Conservation (phyloP, 1,140 invertebrate species). For the Halesus radiatus region DNA sequence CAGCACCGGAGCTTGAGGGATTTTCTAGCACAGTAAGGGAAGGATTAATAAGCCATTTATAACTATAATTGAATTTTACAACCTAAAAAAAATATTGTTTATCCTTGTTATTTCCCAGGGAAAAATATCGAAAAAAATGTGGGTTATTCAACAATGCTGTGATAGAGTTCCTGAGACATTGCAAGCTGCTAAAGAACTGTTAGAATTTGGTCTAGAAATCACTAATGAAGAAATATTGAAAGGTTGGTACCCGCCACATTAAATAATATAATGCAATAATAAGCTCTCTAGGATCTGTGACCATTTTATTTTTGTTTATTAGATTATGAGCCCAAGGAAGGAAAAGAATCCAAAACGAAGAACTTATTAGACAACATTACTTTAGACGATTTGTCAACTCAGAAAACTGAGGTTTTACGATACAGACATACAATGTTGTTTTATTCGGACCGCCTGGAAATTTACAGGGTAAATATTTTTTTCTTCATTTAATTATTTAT, state of each 20-base stretch:
- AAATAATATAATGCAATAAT: not conserved
- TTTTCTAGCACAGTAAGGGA: too few species aligned
- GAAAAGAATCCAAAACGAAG: slow-evolving; percentile 44
- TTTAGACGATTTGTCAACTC: slow-evolving; percentile 63
- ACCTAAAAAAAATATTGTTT: not conserved
- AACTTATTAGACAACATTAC: slow-evolving; percentile 60
- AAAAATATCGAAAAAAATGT: slow-evolving; percentile 85
- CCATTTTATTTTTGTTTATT: slow-evolving; percentile 10
- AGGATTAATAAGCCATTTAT: too few species aligned
- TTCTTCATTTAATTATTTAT: too few species aligned
- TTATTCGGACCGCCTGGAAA: slow-evolving; percentile 65
- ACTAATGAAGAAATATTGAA: slow-evolving; percentile 77
- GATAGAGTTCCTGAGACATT: slow-evolving; percentile 82
- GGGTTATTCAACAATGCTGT: slow-evolving; percentile 87
- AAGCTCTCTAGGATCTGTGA: not conserved
- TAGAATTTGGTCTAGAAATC: slow-evolving; percentile 81
- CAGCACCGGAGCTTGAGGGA: too few species aligned
- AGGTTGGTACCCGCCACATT: slow-evolving; percentile 59
- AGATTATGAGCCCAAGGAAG: slow-evolving; percentile 25
- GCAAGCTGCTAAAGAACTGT: slow-evolving; percentile 78
- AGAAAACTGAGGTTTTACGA: slow-evolving; percentile 66
- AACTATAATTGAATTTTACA: too few species aligned
- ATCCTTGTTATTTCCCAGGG: slow-evolving; percentile 64
- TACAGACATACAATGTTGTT: slow-evolving; percentile 69
- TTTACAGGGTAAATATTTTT: slow-evolving; percentile 62